These are phyloP conservation scores for Anorthoa munda DNA, from an alignment of 2,888 invertebrate genomes.

Conservation along the genomic window DNA sequence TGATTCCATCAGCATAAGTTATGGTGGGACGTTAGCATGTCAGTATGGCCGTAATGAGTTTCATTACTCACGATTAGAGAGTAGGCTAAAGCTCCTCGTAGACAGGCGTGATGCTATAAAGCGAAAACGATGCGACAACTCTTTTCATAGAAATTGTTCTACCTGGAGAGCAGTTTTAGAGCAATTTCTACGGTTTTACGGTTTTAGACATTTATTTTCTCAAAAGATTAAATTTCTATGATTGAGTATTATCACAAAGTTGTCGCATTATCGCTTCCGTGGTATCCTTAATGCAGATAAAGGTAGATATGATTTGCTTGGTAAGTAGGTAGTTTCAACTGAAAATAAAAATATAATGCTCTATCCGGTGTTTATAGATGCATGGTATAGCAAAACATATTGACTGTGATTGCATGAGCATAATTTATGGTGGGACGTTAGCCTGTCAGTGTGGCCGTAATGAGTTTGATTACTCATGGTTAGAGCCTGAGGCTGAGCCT, in stretches of 20 bases:
- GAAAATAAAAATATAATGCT: slow-evolving; percentile 4
- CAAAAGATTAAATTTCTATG: no score
- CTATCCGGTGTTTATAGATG: slow-evolving; percentile 22
- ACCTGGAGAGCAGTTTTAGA: no score
- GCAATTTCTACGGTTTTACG: no score
- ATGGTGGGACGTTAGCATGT: slow-evolving; percentile 18
- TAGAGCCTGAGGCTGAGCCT: background rate
- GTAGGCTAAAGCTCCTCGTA: background rate
- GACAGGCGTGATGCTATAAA: background rate
- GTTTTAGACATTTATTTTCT: no score
- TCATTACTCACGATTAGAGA: slow-evolving; percentile 29
- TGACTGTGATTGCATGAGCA: slow-evolving; percentile 14
- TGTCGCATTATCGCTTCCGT: no score
- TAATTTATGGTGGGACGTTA: slow-evolving; percentile 29
- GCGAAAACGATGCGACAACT: no score
- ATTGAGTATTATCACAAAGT: no score
- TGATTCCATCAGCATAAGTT: slow-evolving; percentile 28
- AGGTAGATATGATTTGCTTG: no score
- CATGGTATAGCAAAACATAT: slow-evolving; percentile 36
- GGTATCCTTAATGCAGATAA: no score
- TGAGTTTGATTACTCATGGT: slow-evolving; percentile 22
- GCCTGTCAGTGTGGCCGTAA: slow-evolving; percentile 18
- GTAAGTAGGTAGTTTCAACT: no score
- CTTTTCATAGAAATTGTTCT: no score
- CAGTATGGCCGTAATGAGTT: slow-evolving; percentile 11